Percentiles rank a stretch among this genome's conserved stretches.
Conservation (phyloP, 1,140 invertebrate genomes). For the Cydia amplana region DNA sequence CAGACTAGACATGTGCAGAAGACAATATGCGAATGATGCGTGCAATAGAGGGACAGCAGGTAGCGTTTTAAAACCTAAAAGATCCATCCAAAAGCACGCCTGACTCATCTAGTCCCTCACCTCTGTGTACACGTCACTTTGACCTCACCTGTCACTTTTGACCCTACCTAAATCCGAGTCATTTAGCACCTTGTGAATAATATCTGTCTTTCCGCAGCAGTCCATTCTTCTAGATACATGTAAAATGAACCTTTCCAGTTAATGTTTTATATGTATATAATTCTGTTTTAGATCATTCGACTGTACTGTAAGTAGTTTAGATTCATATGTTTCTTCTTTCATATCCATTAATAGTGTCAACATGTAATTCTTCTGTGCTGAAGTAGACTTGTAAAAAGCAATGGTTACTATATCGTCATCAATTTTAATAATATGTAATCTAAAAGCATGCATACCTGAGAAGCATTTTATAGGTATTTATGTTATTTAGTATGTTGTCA, state of each 20-base stretch:
- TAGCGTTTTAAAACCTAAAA: slow-evolving; percentile 81
- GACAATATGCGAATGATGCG: slow-evolving; percentile 94
- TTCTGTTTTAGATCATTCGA: slow-evolving; percentile 38
- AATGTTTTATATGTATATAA: slow-evolving; percentile 60
- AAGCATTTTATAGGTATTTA: background rate
- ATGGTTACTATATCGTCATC: background rate
- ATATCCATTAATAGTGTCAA: background rate
- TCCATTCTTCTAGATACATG: slow-evolving; percentile 48
- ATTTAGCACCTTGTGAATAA: slow-evolving; percentile 76
- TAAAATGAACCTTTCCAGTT: slow-evolving; percentile 42
- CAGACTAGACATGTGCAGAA: slow-evolving; percentile 99
- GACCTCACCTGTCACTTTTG: slow-evolving; percentile 49
- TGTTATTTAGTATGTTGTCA: background rate
- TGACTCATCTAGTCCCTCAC: slow-evolving; percentile 60
- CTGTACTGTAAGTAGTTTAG: slow-evolving; percentile 54
- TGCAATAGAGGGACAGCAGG: slow-evolving; percentile 99
- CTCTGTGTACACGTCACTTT: slow-evolving; percentile 60
- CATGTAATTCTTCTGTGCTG: slow-evolving; percentile 1
- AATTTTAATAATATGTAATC: background rate
- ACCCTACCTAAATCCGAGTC: slow-evolving; percentile 47
- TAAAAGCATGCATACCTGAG: background rate
- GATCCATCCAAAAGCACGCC: slow-evolving; percentile 68
- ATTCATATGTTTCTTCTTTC: slow-evolving; percentile 42
- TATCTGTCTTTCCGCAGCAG: slow-evolving; percentile 58
- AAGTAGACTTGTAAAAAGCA: background rate